A percentile compares a stretch with the other conserved stretches of the same genome.
Evolutionary conservation across 2,113 vertebrate species (phyloP).

Genomic region (Galeopterus variegatus): DNA sequence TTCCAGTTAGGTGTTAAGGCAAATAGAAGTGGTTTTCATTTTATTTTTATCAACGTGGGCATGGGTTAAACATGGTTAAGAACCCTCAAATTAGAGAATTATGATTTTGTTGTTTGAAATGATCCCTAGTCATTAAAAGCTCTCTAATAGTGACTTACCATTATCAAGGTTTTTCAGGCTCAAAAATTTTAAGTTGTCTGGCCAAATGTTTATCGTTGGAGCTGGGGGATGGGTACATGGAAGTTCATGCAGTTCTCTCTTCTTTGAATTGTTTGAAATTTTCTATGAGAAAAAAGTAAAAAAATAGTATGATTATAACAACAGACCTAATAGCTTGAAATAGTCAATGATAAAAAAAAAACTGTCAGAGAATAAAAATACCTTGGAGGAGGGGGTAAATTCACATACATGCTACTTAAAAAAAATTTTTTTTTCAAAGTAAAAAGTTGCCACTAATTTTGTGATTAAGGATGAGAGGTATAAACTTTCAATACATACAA

Average conservation of each 20-base stretch:
- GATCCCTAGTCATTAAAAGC: background rate
- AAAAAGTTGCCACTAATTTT: background rate
- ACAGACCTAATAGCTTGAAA: background rate
- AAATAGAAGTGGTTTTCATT: background rate
- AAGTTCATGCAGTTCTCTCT: background rate
- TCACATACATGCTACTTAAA: background rate
- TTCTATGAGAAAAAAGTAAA: background rate
- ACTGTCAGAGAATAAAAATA: background rate
- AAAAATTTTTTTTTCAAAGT: background rate
- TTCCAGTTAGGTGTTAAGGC: background rate
- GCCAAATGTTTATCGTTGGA: background rate
- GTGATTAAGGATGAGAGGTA: background rate
- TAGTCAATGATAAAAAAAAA: background rate
- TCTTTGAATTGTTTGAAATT: slow-evolving; percentile 1
- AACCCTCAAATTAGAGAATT: background rate
- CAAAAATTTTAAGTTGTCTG: background rate
- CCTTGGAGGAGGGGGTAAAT: background rate
- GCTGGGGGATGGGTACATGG: background rate
- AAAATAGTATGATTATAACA: background rate
- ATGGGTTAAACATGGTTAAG: background rate
- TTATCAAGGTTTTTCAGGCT: slow-evolving; percentile 22
- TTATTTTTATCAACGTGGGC: background rate
- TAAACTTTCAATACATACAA: background rate
- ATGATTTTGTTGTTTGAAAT: background rate
- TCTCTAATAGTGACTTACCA: background rate